A percentile compares a stretch with the other conserved stretches of the same genome.
phyloP scores from a whole-genome alignment of 2,797 vertebrate genomes.

The Allochrocebus solatus region DNA sequence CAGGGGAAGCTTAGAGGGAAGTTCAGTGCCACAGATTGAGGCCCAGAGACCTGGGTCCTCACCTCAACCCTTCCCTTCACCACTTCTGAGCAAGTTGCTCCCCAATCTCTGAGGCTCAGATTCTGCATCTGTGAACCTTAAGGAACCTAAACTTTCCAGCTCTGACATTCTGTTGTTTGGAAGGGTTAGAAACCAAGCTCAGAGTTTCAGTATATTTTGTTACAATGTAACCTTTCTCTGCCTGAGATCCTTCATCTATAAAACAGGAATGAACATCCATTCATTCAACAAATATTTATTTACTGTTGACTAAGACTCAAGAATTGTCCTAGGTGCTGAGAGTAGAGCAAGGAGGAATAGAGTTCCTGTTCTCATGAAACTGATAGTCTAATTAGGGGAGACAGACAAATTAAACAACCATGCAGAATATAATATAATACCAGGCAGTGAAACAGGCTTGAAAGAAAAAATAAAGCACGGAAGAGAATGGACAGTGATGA shows the following conservation, averaged over 20 bases:
- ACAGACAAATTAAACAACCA: neutral
- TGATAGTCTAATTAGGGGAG: neutral
- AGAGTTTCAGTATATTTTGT: neutral
- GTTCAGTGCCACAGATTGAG: too few species aligned
- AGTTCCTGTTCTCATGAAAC: neutral
- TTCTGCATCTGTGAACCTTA: accelerated
- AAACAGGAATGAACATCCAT: neutral
- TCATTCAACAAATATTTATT: neutral
- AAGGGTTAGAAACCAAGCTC: neutral
- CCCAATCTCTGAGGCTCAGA: neutral
- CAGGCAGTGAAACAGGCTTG: neutral
- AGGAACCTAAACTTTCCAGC: neutral
- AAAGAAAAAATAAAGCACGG: neutral
- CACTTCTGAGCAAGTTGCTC: neutral
- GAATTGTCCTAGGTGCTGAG: neutral
- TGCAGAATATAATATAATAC: accelerated
- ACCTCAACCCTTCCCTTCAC: neutral
- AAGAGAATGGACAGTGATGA: neutral
- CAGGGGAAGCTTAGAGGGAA: neutral
- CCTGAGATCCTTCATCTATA: neutral
- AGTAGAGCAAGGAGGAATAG: neutral
- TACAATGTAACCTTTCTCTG: neutral
- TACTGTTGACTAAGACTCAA: too few species aligned
- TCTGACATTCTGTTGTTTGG: neutral
- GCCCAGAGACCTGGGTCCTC: neutral